Percentiles rank a stretch among this genome's conserved stretches.
Evolutionary conservation across 1,140 invertebrate species (phyloP).

Genomic region (Bombus ignitus): DNA sequence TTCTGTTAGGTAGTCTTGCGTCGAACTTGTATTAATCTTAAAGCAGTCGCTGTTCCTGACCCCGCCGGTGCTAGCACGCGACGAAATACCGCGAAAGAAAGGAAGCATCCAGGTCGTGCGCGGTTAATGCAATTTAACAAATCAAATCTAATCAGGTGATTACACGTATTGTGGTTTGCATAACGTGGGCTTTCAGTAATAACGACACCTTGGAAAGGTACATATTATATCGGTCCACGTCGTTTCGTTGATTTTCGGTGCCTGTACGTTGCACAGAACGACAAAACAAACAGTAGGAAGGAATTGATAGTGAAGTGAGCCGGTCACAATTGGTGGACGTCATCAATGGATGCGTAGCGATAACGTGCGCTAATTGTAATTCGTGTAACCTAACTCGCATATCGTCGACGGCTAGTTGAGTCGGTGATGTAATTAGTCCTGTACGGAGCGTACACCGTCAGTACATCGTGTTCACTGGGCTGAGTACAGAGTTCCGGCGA

Average conservation of each 20-base stretch:
- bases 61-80: constrained; percentile 59
- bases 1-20: constrained; percentile 63
- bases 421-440: constrained; percentile 57
- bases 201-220: constrained; percentile 1
- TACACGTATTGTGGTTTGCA: not conserved
- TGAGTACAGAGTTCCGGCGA: constrained; percentile 28
- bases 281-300: too few species aligned
- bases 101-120: constrained; percentile 27
- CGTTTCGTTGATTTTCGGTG: not conserved
- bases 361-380: constrained; percentile 49
- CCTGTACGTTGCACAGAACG: not conserved
- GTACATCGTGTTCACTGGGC: constrained; percentile 31
- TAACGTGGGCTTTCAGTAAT: constrained; percentile 18
- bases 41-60: constrained; percentile 79
- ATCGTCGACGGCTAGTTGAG: constrained; percentile 12
- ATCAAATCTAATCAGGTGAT: constrained; percentile 58
- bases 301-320: not conserved
- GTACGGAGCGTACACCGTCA: constrained; percentile 41
- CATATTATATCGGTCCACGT: not conserved
- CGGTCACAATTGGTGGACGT: not conserved
- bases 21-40: constrained; percentile 76
- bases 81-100: constrained; percentile 39
- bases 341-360: constrained; percentile 47
- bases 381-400: constrained; percentile 35
- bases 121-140: constrained; percentile 59